These are phyloP conservation scores for Nomada goodeniana DNA, from an alignment of 2,888 invertebrate species.

Conservation along the genomic window DNA sequence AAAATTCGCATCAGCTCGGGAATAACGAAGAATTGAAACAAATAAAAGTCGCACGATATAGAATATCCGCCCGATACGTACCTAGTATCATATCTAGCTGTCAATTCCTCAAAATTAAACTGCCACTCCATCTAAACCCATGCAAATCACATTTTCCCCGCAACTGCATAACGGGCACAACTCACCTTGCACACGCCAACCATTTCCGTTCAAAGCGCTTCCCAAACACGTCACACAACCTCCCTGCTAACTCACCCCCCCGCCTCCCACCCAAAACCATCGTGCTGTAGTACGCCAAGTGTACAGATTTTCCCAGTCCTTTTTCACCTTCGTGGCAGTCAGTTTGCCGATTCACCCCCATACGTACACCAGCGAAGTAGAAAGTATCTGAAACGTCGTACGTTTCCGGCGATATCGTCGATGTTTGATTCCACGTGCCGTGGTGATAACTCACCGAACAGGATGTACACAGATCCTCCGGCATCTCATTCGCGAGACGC, in stretches of 20 bases:
- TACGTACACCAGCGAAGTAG: neutral
- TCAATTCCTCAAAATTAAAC: neutral
- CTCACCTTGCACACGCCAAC: neutral
- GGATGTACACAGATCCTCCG: conserved; percentile 4
- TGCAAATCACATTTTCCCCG: neutral
- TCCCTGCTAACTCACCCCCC: neutral
- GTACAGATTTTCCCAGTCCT: neutral
- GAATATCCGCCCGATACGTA: too few relatives aligned
- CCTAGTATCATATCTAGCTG: too few relatives aligned
- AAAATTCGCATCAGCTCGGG: too few relatives aligned
- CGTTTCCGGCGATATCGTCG: conserved; percentile 11
- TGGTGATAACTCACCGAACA: conserved; percentile 21
- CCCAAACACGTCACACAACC: neutral
- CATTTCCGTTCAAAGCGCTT: conserved; percentile 6
- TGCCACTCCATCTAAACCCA: neutral
- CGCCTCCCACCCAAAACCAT: neutral
- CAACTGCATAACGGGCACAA: conserved; percentile 1
- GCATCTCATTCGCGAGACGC: neutral
- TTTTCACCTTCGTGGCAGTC: conserved; percentile 2
- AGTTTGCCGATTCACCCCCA: neutral
- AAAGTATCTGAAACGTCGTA: conserved; percentile 6
- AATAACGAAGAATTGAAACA: too few relatives aligned
- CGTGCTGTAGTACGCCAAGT: neutral
- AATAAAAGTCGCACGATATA: too few relatives aligned
- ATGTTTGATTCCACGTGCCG: conserved; percentile 27